These are phyloP conservation scores for Erythrocercus mccallii DNA, from an alignment of 2,113 vertebrate species.

Conservation along the genomic window DNA sequence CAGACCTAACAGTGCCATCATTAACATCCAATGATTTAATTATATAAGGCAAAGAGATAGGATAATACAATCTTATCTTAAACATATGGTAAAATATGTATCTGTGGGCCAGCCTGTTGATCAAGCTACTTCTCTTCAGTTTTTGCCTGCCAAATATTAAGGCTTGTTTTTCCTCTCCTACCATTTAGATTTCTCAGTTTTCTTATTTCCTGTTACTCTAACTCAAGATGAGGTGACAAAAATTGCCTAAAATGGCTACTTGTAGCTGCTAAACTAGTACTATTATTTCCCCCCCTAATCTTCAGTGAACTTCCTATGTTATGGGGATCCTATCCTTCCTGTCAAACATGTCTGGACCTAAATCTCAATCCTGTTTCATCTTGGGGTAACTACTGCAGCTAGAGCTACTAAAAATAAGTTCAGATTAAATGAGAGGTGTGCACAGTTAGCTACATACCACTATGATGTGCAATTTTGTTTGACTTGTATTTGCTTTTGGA, in stretches of 20 bases:
- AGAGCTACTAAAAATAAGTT: not conserved
- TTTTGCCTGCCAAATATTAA: not conserved
- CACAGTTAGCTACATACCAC: not conserved
- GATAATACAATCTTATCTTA: not conserved
- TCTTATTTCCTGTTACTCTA: not conserved
- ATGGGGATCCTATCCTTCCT: not conserved
- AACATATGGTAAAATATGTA: not conserved
- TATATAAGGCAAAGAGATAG: not conserved
- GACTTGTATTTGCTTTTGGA: not conserved
- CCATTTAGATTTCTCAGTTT: not conserved
- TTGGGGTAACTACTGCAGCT: not conserved
- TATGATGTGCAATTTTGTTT: not conserved
- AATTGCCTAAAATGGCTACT: not conserved
- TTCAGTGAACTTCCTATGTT: not conserved
- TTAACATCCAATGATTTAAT: not conserved
- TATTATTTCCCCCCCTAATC: not conserved
- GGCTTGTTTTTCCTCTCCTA: not conserved
- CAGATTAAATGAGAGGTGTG: not conserved
- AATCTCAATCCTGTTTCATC: not conserved
- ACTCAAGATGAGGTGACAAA: not conserved
- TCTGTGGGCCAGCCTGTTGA: not conserved
- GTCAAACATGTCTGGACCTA: not conserved
- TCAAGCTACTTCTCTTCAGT: not conserved
- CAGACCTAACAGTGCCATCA: not conserved
- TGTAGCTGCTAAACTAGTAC: not conserved